phyloP scores from a whole-genome alignment of 2,113 vertebrate genomes.

The Manacus vitellinus region DNA sequence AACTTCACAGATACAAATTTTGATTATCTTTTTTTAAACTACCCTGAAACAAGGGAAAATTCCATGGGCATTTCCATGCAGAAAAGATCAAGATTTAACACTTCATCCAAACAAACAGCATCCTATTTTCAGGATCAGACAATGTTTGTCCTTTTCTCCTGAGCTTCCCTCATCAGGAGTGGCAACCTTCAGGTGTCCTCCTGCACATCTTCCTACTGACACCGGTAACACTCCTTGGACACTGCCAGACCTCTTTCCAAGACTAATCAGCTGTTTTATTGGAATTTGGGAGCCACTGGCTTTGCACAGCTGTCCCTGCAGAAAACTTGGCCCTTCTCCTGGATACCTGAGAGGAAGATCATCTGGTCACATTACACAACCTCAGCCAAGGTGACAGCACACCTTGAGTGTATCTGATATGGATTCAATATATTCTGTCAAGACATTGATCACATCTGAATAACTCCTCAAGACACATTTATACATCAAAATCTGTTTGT shows the following conservation, averaged over 20 bases:
- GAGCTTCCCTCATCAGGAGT: background rate
- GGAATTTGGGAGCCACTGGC: background rate
- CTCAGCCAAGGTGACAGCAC: background rate
- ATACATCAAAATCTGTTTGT: background rate
- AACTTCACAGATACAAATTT: background rate
- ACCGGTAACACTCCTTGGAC: too few species aligned
- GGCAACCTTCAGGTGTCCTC: background rate
- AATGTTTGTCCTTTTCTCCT: background rate
- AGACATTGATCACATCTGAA: background rate
- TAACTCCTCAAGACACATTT: background rate
- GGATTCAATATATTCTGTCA: fast-evolving
- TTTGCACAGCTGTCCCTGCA: background rate
- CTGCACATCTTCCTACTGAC: too few species aligned
- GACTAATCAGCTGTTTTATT: background rate
- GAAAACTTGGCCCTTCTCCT: background rate
- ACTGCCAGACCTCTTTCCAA: background rate
- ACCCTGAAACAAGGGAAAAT: background rate
- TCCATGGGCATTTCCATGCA: background rate
- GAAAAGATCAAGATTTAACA: background rate
- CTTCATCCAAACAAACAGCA: background rate
- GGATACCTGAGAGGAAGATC: too few species aligned
- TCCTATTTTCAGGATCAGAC: background rate
- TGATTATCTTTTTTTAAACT: background rate
- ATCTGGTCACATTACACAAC: too few species aligned
- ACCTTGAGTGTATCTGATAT: fast-evolving